Evolutionary conservation across 1,140 invertebrate species (phyloP).

Genomic region (Stegodyphus mimosarum): DNA sequence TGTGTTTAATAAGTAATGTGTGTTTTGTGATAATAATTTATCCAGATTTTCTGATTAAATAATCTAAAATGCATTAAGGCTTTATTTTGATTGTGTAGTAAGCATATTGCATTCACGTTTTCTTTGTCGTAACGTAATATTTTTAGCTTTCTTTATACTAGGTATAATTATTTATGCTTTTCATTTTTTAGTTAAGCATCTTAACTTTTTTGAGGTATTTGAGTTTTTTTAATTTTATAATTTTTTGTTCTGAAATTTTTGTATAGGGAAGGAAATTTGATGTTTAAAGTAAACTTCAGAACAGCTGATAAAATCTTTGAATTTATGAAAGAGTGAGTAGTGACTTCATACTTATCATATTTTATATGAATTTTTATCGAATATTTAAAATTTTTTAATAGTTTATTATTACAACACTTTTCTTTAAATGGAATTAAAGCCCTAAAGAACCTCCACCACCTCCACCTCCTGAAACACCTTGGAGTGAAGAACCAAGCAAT

Average conservation of each 20-base stretch:
- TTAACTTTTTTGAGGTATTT: too few species aligned
- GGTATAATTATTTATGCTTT: too few species aligned
- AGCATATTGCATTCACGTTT: too few species aligned
- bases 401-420: neutral
- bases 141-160: too few species aligned
- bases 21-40: too few species aligned
- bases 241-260: neutral
- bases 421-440: conserved; percentile 61
- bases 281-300: conserved; percentile 80
- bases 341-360: neutral
- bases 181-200: too few species aligned
- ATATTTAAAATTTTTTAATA: neutral
- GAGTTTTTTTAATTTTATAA: too few species aligned
- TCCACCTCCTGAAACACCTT: conserved; percentile 80
- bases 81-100: too few species aligned
- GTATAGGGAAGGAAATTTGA: conserved; percentile 75
- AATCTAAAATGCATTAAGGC: too few species aligned
- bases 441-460: conserved; percentile 82
- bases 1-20: too few species aligned
- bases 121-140: too few species aligned
- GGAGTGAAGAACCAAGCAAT: conserved; percentile 77
- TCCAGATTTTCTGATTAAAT: too few species aligned
- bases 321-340: conserved; percentile 79
- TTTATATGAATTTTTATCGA: neutral
- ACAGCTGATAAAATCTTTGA: conserved; percentile 82